Conservation (phyloP, 2,113 vertebrate genomes). For the Microcebus griseorufus region DNA sequence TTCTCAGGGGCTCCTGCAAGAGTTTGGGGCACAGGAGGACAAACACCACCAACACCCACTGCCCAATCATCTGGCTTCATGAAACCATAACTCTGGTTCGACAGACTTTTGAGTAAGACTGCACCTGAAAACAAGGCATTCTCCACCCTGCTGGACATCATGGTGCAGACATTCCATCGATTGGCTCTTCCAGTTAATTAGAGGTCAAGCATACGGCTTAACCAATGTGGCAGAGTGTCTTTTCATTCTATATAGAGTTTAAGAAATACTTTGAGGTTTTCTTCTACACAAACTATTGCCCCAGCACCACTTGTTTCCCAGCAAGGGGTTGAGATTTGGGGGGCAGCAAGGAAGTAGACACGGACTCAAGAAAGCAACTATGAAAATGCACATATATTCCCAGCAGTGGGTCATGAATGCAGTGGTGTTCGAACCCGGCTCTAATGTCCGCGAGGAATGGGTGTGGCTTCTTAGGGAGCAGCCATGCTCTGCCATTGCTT, state of each 20-base stretch:
- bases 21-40: background rate
- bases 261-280: too few species aligned
- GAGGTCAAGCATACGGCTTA: background rate
- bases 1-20: background rate
- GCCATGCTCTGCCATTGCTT: too few species aligned
- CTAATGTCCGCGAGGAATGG: background rate
- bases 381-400: background rate
- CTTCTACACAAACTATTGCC: background rate
- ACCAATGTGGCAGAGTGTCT: background rate
- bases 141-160: background rate
- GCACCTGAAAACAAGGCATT: background rate
- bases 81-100: background rate
- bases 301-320: background rate
- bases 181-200: background rate
- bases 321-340: background rate
- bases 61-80: background rate
- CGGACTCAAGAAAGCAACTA: background rate
- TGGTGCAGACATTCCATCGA: fast-evolving
- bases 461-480: background rate
- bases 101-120: background rate
- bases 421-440: background rate
- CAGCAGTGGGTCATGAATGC: background rate
- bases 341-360: background rate
- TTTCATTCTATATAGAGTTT: background rate
- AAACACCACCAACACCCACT: background rate